phyloP scores from a whole-genome alignment of 2,888 invertebrate species.

The Poecilus cupreus region DNA sequence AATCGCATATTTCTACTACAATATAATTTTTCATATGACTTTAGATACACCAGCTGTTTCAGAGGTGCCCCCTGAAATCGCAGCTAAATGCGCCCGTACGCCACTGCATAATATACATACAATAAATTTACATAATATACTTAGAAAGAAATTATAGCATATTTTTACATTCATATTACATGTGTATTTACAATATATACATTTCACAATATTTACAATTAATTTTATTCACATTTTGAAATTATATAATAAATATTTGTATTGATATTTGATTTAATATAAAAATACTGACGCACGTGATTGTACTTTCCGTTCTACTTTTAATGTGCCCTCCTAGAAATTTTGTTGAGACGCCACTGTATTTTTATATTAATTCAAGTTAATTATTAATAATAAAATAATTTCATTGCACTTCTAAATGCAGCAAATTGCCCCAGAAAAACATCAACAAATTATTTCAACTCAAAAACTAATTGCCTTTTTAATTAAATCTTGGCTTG shows the following conservation, averaged over 20 bases:
- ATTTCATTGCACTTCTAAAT: conserved; percentile 35
- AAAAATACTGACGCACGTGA: not conserved
- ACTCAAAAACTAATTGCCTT: not conserved
- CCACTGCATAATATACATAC: conserved; percentile 37
- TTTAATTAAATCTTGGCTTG: not conserved
- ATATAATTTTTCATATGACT: conserved; percentile 31
- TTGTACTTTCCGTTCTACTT: not conserved
- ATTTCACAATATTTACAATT: not conserved
- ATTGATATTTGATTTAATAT: not conserved
- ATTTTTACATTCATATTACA: conserved; percentile 33
- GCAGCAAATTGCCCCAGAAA: not conserved
- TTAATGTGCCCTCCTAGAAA: not conserved
- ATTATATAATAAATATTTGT: not conserved
- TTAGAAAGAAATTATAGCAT: conserved; percentile 23
- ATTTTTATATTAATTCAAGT: not conserved
- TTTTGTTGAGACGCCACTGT: not conserved
- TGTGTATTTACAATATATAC: conserved; percentile 29
- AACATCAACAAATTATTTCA: not conserved
- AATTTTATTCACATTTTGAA: conserved; percentile 54
- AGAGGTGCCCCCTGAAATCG: not conserved
- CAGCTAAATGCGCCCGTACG: conserved; percentile 1
- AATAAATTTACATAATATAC: conserved; percentile 44
- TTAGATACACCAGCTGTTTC: conserved; percentile 19
- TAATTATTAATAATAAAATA: not conserved
- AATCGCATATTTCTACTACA: conserved; percentile 14